phyloP scores from a whole-genome alignment of 37 sponge, comb jelly and placozoan genomes.

The Sycon ciliatum region DNA sequence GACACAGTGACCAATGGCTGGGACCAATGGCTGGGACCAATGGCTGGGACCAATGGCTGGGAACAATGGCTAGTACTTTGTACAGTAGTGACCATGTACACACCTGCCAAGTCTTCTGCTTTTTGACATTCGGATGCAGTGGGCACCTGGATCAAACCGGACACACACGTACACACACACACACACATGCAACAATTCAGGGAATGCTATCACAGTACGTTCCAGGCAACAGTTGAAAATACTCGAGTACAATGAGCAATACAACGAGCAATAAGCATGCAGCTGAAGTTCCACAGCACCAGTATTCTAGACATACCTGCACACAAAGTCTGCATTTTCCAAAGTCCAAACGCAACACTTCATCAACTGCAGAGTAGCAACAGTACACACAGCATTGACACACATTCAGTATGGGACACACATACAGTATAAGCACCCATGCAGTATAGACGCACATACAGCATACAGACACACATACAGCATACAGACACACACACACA shows the following conservation, averaged over 20 bases:
- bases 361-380: not conserved
- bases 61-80: no score
- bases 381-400: not conserved
- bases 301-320: not conserved
- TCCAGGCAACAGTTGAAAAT: not conserved
- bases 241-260: not conserved
- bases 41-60: no score
- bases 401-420: not conserved
- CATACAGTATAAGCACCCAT: not conserved
- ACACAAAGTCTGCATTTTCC: constrained; percentile 13
- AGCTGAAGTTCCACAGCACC: not conserved
- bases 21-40: no score
- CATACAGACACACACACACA: not conserved
- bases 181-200: not conserved
- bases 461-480: not conserved
- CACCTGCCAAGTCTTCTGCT: no score
- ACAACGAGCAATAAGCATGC: not conserved
- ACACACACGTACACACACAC: not conserved
- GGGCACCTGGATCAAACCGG: not conserved
- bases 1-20: no score
- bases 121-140: no score
- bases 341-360: not conserved
- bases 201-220: not conserved
- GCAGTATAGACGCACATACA: not conserved
- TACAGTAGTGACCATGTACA: no score